phyloP scores from a whole-genome alignment of 2,113 vertebrate species.

The Mobula birostris region DNA sequence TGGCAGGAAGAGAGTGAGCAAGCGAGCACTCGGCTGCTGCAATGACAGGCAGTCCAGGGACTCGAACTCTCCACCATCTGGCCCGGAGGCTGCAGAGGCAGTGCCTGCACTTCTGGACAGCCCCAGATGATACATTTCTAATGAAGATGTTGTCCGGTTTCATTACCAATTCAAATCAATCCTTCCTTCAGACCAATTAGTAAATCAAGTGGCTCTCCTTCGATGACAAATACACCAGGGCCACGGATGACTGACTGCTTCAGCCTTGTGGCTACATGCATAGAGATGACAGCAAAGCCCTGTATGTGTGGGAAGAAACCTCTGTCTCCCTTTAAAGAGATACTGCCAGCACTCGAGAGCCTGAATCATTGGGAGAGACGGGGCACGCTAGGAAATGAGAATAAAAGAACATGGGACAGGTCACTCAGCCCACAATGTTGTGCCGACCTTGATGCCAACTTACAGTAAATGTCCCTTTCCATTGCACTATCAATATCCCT shows the following conservation, averaged over 20 bases:
- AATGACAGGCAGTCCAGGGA: neutral
- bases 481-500: too few relatives aligned
- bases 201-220: neutral
- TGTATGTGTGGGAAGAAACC: too few relatives aligned
- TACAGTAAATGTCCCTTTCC: too few relatives aligned
- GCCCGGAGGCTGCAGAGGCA: neutral
- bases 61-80: conserved; percentile 3
- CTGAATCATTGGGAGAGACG: too few relatives aligned
- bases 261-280: neutral
- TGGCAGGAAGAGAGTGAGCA: neutral
- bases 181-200: conserved; percentile 19
- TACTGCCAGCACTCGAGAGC: too few relatives aligned
- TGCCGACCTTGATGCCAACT: too few relatives aligned
- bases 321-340: too few relatives aligned
- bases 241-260: neutral
- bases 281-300: neutral
- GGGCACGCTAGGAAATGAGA: too few relatives aligned
- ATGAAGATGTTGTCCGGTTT: conserved; percentile 32
- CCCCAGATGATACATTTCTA: conserved; percentile 26
- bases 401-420: too few relatives aligned
- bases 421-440: too few relatives aligned
- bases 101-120: neutral
- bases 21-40: too few relatives aligned
- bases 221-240: neutral
- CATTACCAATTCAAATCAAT: conserved; percentile 35